Evolutionary conservation across 2,888 invertebrate genomes (phyloP).

Genomic region (Ochropacha duplaris): DNA sequence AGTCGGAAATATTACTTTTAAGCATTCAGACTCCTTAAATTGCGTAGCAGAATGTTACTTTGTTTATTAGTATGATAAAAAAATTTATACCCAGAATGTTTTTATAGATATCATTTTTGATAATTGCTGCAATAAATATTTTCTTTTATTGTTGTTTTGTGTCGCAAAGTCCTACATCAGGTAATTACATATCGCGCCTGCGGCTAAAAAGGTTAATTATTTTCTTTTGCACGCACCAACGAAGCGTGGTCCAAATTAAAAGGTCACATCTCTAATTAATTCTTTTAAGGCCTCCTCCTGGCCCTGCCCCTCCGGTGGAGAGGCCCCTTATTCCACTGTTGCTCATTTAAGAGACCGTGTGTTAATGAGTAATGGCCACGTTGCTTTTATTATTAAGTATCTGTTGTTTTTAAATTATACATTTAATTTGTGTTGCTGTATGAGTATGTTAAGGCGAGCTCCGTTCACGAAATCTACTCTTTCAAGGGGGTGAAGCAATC

Average conservation of each 20-base stretch:
- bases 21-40: too few relatives aligned
- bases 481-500: too few relatives aligned
- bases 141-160: neutral
- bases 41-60: too few relatives aligned
- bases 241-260: conserved; percentile 34
- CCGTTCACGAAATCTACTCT: too few relatives aligned
- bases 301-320: conserved; percentile 14
- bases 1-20: too few relatives aligned
- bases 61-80: too few relatives aligned
- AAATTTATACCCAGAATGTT: too few relatives aligned
- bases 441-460: too few relatives aligned
- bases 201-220: conserved; percentile 44
- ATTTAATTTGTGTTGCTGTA: neutral
- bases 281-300: conserved; percentile 19
- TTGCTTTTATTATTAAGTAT: neutral
- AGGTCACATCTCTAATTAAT: conserved; percentile 40
- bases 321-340: neutral
- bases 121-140: neutral
- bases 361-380: neutral
- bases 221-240: conserved; percentile 33
- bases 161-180: conserved; percentile 18
- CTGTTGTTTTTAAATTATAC: neutral
- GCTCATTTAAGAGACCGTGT: neutral
- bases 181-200: conserved; percentile 38
- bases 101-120: neutral